phyloP scores from a whole-genome alignment of 92 coral and sea anemone species.

The Metridium senile region DNA sequence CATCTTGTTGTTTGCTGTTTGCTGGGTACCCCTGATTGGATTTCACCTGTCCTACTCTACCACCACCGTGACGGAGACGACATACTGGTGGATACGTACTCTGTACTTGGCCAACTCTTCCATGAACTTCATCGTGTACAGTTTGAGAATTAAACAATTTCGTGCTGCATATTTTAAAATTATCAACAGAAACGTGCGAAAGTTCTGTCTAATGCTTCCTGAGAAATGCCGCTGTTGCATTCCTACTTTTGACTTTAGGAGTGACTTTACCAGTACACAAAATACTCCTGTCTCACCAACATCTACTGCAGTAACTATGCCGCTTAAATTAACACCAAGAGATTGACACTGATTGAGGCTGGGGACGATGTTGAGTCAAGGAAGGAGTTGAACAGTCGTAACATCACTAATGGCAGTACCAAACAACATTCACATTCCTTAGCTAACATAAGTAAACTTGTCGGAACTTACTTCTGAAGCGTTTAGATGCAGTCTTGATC shows the following conservation, averaged over 20 bases:
- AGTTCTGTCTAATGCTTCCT: neutral
- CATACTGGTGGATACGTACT: conserved; percentile 8
- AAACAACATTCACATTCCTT: no score
- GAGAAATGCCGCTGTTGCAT: neutral
- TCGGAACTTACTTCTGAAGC: no score
- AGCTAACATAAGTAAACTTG: no score
- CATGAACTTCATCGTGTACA: conserved; percentile 12
- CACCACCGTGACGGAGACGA: neutral
- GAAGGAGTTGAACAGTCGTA: no score
- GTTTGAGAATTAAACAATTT: neutral
- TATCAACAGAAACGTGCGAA: neutral
- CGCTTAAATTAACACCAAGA: neutral
- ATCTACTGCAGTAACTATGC: neutral
- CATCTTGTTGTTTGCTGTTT: neutral
- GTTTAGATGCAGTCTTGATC: no score
- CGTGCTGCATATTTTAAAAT: neutral
- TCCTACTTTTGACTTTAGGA: neutral
- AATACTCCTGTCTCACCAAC: neutral
- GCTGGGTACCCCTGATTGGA: conserved; percentile 1
- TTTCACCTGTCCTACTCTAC: neutral
- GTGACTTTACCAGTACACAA: neutral
- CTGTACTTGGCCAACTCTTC: conserved; percentile 9
- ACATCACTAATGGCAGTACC: no score
- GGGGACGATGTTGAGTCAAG: no score
- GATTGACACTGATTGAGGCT: no score